Conservation (phyloP, 2,797 vertebrate species). For the Takifugu rubripes region DNA sequence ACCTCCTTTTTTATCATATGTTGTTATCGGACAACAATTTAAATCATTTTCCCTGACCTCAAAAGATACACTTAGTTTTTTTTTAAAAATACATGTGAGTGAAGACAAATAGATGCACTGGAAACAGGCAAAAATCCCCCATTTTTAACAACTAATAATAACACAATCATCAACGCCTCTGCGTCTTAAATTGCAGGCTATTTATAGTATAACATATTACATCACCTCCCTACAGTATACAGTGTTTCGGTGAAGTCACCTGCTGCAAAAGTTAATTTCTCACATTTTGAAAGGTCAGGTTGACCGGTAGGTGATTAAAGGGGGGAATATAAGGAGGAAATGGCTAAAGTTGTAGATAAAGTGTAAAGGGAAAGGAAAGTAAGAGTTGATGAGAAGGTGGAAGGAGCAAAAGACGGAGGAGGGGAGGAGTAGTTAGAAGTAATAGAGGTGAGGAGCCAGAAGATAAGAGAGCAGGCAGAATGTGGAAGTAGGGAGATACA, state of each 20-base stretch:
- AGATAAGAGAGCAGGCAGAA: slow-evolving; percentile 68
- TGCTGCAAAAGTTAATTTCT: not conserved
- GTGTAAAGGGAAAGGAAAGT: slow-evolving; percentile 8
- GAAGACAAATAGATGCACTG: too few species aligned
- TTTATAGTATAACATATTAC: too few species aligned
- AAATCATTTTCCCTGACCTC: too few species aligned
- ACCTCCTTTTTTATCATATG: too few species aligned
- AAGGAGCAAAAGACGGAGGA: slow-evolving; percentile 29
- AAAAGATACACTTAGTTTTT: too few species aligned
- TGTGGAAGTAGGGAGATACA: slow-evolving; percentile 57
- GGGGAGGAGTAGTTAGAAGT: slow-evolving; percentile 55
- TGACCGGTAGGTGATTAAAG: slow-evolving; percentile 19
- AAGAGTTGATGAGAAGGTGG: slow-evolving; percentile 35
- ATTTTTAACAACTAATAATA: too few species aligned
- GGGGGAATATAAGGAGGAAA: slow-evolving; percentile 23
- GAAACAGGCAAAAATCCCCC: too few species aligned
- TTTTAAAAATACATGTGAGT: too few species aligned
- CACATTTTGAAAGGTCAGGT: not conserved
- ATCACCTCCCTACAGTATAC: too few species aligned
- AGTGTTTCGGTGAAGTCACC: not conserved
- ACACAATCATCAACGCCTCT: too few species aligned
- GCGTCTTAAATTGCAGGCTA: too few species aligned
- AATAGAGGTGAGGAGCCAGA: slow-evolving; percentile 67
- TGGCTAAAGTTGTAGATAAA: not conserved
- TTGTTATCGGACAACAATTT: too few species aligned